phyloP scores from a whole-genome alignment of 1,140 invertebrate species.

The Prorops nasuta region DNA sequence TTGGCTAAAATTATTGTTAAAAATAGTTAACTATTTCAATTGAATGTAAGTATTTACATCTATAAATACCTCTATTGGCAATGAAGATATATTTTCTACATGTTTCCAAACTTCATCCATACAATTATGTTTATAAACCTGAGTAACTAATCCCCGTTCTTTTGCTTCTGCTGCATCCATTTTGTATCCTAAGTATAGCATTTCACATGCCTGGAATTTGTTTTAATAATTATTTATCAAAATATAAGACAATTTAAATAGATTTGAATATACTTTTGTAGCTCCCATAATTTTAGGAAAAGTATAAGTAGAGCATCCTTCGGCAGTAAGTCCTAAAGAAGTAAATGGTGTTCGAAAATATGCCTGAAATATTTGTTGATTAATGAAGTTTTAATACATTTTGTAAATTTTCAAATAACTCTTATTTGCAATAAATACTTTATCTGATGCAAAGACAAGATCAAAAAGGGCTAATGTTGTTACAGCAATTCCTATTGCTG shows the following conservation, averaged over 20 bases:
- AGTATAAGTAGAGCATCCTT: constrained; percentile 81
- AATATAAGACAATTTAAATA: constrained; percentile 4
- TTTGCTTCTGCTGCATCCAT: constrained; percentile 74
- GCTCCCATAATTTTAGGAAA: constrained; percentile 82
- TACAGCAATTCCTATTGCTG: constrained; percentile 86
- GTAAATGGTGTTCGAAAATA: constrained; percentile 86
- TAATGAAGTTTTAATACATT: not conserved
- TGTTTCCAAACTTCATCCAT: constrained; percentile 35
- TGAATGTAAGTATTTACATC: not conserved
- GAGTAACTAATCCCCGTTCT: constrained; percentile 69
- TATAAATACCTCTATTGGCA: constrained; percentile 36
- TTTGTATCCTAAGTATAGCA: constrained; percentile 79
- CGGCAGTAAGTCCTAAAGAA: constrained; percentile 74
- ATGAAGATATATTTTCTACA: constrained; percentile 24
- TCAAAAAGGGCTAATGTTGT: constrained; percentile 86
- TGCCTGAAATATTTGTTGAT: constrained; percentile 62
- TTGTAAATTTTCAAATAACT: not conserved
- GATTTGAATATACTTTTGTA: constrained; percentile 64
- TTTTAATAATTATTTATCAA: constrained; percentile 14
- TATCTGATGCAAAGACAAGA: constrained; percentile 82
- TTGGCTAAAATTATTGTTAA: constrained; percentile 35
- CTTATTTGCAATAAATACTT: too few species aligned
- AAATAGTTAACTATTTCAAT: too few species aligned
- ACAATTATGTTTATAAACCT: constrained; percentile 57
- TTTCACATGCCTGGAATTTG: constrained; percentile 69